A percentile compares a stretch with the other conserved stretches of the same genome.
Conservation (phyloP, 2,797 vertebrate genomes). For the Myioborus miniatus region DNA sequence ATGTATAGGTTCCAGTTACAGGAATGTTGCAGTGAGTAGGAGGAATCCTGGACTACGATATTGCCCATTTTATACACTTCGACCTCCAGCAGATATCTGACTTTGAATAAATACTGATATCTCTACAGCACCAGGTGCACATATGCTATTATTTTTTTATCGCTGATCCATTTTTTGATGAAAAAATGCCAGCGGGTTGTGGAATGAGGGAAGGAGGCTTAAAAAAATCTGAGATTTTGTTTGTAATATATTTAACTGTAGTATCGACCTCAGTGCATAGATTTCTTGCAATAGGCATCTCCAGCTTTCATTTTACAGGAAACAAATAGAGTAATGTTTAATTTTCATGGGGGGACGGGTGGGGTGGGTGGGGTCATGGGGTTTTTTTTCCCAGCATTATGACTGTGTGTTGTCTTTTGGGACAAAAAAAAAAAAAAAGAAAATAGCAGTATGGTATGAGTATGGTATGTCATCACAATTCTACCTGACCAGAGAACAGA, state of each 20-base stretch:
- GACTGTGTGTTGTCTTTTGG: background rate
- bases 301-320: background rate
- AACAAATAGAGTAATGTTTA: background rate
- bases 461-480: background rate
- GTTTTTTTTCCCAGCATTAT: too few species aligned
- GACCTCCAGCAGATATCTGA: background rate
- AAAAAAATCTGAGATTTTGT: background rate
- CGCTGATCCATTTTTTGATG: background rate
- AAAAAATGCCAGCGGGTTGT: background rate
- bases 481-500: background rate
- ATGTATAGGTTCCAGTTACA: background rate
- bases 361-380: rapidly evolving
- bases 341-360: background rate
- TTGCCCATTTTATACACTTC: background rate
- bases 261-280: background rate
- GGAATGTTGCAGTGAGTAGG: background rate
- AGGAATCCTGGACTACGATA: background rate
- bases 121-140: background rate
- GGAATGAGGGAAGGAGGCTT: background rate
- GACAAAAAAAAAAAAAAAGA: background rate
- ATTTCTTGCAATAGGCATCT: background rate
- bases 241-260: background rate
- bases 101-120: background rate
- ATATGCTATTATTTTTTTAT: background rate
- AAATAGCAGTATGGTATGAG: background rate